Evolutionary conservation across 2,888 invertebrate genomes (phyloP), one percentile per base, ranked within the genome.

Genomic region (Nephrocerus scutellatus): DNA sequence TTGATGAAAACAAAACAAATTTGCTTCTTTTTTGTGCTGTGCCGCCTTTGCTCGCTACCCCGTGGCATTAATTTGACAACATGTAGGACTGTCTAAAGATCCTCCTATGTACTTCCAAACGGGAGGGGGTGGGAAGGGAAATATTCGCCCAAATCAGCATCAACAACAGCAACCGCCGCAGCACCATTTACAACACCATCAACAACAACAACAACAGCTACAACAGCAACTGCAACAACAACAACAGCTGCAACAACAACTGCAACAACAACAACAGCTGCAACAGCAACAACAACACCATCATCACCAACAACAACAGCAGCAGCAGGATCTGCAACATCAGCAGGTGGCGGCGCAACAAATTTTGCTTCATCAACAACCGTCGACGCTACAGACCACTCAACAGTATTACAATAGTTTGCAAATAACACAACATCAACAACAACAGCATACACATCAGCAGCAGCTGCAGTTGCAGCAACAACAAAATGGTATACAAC

Each of bases 51-150:
- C n/a, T n/a, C n/a, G n/a, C n/a, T n/a, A n/a, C n/a, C n/a, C n/a
- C n/a, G n/a, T n/a, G n/a, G n/a, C n/a, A n/a, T n/a, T n/a, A n/a
- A n/a, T n/a, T n/a, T n/a, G n/a, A n/a, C n/a, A n/a, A n/a, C n/a
- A 31, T 39, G 23, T 35, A 62, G 63, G 55, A 57, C 57, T 52
- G n/a, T 50, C 49, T 44, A 58, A 62, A 62, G 56, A 60, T 60
- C 58, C 57, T 60, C 56, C 62, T 56, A 63, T 63, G 62, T 63
- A 54, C 57, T 53, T 56, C 42, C 58, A 56, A 57, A 48, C 62
- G 59, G 63, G 59, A 60, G 62, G 63, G 59, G 63, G 62, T 62
- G 63, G 63, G 62, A 63, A 63, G 63, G 62, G 62, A 61, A 59
- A 26, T 33, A 20, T 50, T 43, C 50, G 50, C 49, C 51, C 53